Percentiles rank a stretch among this genome's conserved stretches.
Evolutionary conservation across 2,797 vertebrate species (phyloP).

Genomic region (Pangasius macronema): DNA sequence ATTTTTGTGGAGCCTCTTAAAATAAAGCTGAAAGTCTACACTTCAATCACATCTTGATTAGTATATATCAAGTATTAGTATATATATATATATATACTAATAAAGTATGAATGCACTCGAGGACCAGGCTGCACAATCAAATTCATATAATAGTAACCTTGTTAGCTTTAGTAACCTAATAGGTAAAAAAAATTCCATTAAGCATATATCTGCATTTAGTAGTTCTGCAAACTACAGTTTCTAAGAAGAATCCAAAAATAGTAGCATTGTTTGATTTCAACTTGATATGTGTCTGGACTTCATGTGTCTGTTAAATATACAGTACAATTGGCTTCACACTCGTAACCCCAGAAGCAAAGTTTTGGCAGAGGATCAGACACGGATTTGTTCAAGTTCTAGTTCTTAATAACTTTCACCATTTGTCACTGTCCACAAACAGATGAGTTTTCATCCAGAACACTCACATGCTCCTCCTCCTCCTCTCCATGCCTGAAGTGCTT

Average conservation of each 20-base stretch:
- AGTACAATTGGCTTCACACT: conserved; percentile 1
- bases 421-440: conserved; percentile 22
- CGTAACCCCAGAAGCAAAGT: neutral
- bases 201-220: neutral
- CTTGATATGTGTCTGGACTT: conserved; percentile 15
- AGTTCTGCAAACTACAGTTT: neutral
- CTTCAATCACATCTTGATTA: too few relatives aligned
- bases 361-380: neutral
- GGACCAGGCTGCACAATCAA: neutral
- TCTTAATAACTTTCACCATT: conserved; percentile 5
- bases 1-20: too few relatives aligned
- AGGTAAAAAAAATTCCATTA: neutral
- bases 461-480: neutral
- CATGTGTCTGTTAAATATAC: conserved; percentile 17
- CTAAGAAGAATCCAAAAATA: neutral
- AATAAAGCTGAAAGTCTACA: too few relatives aligned
- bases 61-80: too few relatives aligned
- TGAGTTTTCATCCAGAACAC: conserved; percentile 20
- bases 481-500: conserved; percentile 31
- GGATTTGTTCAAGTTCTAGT: conserved; percentile 4
- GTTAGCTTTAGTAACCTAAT: neutral
- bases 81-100: too few relatives aligned
- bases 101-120: neutral
- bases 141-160: neutral
- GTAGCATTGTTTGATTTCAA: neutral